Conservation (phyloP, 2,888 invertebrate species). For the Lacanobia oleracea region DNA sequence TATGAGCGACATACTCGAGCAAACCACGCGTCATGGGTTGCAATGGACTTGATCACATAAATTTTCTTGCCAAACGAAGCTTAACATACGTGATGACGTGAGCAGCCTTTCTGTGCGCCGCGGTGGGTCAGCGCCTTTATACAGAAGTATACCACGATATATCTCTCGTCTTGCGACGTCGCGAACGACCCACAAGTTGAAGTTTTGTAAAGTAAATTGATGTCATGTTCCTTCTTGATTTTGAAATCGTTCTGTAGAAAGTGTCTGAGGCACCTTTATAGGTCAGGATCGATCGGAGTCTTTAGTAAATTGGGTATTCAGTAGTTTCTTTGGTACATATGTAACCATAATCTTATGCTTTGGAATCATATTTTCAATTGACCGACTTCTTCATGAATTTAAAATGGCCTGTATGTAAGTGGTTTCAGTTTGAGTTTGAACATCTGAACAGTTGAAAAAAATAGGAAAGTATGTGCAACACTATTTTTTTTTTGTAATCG, state of each 20-base stretch:
- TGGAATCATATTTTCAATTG: background rate
- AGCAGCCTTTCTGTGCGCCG: too few relatives aligned
- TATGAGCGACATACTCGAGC: too few relatives aligned
- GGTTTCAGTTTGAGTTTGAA: background rate
- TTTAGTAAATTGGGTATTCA: too few relatives aligned
- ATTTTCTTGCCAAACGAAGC: too few relatives aligned
- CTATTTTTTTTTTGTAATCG: background rate
- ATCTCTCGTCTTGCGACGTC: background rate
- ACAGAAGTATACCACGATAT: conserved; percentile 5
- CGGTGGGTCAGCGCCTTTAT: background rate
- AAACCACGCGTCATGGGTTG: too few relatives aligned
- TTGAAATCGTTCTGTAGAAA: background rate
- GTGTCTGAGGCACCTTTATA: background rate
- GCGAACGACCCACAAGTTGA: conserved; percentile 2
- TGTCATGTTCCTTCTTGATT: conserved; percentile 4
- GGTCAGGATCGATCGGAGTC: background rate
- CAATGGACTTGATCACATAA: too few relatives aligned
- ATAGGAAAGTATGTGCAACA: too few relatives aligned
- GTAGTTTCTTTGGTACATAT: too few relatives aligned
- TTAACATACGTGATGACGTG: too few relatives aligned
- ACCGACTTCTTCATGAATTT: background rate
- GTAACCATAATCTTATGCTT: background rate
- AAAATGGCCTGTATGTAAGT: background rate
- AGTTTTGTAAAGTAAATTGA: conserved; percentile 8
- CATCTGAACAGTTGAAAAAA: too few relatives aligned